phyloP scores from a whole-genome alignment of 2,113 vertebrate genomes.

The Menidia beryllina region DNA sequence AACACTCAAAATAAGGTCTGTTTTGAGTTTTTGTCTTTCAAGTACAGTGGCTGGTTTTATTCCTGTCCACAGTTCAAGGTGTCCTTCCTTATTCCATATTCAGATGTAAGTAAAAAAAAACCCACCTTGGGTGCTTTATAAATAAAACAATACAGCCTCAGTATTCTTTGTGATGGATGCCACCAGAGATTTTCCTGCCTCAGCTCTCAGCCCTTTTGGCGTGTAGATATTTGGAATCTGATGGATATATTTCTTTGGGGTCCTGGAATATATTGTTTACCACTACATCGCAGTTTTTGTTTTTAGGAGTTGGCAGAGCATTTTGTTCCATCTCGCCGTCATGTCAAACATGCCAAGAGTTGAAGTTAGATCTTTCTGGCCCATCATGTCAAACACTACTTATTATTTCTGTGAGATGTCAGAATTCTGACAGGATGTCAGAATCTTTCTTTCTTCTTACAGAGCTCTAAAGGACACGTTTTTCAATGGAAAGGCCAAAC shows the following conservation, averaged over 20 bases:
- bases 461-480: slow-evolving; percentile 18
- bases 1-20: slow-evolving; percentile 15
- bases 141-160: slow-evolving; percentile 70
- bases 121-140: slow-evolving; percentile 66
- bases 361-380: slow-evolving; percentile 42
- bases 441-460: slow-evolving; percentile 2
- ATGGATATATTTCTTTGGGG: slow-evolving; percentile 41
- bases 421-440: slow-evolving; percentile 10
- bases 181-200: slow-evolving; percentile 66
- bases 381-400: slow-evolving; percentile 39
- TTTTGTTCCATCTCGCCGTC: slow-evolving; percentile 56
- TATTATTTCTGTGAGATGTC: slow-evolving; percentile 46
- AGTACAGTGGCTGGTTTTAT: slow-evolving; percentile 51
- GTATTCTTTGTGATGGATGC: slow-evolving; percentile 62
- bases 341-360: slow-evolving; percentile 50
- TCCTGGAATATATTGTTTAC: slow-evolving; percentile 47
- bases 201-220: slow-evolving; percentile 48
- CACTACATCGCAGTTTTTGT: slow-evolving; percentile 38
- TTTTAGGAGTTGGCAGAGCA: slow-evolving; percentile 56
- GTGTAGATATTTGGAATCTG: slow-evolving; percentile 60
- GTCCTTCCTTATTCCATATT: slow-evolving; percentile 68
- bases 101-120: slow-evolving; percentile 43
- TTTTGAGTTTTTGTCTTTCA: slow-evolving; percentile 35
- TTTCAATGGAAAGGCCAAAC: background rate
- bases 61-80: slow-evolving; percentile 68